Conservation (phyloP, 2,888 invertebrate species). For the Phortica magna region DNA sequence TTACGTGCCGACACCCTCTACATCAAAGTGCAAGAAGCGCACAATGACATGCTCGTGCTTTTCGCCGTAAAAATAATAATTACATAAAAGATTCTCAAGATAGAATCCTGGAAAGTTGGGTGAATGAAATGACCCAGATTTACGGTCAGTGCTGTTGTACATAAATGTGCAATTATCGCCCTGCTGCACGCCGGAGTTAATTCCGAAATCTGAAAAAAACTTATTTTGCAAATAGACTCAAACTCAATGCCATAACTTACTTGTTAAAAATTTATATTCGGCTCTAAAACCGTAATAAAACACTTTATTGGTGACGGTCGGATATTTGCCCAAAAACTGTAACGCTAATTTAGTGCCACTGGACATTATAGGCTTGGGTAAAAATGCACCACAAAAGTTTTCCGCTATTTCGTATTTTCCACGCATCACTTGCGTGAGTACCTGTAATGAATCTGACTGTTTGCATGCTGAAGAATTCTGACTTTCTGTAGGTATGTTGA, state of each 20-base stretch:
- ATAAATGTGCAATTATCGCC: conserved; percentile 91
- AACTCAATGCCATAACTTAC: conserved; percentile 81
- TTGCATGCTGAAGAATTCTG: conserved; percentile 72
- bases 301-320: conserved; percentile 81
- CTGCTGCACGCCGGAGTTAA: conserved; percentile 88
- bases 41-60: conserved; percentile 88
- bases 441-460: conserved; percentile 71
- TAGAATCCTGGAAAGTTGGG: conserved; percentile 95
- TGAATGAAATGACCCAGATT: conserved; percentile 88
- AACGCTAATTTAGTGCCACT: conserved; percentile 91
- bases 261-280: conserved; percentile 92
- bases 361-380: conserved; percentile 95
- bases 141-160: conserved; percentile 89
- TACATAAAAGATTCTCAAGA: conserved; percentile 92
- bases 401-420: conserved; percentile 92
- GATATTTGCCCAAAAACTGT: conserved; percentile 87
- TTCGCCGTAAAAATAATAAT: conserved; percentile 92
- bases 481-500: conserved; percentile 72
- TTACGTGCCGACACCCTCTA: conserved; percentile 96
- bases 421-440: conserved; percentile 87
- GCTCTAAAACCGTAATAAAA: conserved; percentile 92
- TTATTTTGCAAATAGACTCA: background rate
- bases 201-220: conserved; percentile 88
- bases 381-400: conserved; percentile 88
- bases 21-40: conserved; percentile 93